Evolutionary conservation across 2,797 vertebrate species (phyloP), one percentile per base, ranked within the genome.

Genomic region (Mus caroli): DNA sequence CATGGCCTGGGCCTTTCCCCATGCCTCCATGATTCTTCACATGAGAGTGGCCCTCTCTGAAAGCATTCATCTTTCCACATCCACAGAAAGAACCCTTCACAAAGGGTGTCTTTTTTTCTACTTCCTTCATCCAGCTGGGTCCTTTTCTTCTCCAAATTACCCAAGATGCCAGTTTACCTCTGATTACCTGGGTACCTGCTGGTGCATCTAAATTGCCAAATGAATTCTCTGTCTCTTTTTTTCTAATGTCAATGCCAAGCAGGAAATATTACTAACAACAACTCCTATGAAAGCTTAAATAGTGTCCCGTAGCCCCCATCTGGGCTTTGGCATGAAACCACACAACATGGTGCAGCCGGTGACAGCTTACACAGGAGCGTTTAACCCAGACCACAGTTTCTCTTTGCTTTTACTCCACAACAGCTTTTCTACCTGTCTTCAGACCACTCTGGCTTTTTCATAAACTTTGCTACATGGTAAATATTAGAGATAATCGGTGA

Each of bases 141-240:
- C 50, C 54, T 85, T 54, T 76, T 76, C n/a, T 91, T 50, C 46
- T 37, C 50, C 43, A 90, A 60, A 13, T 84, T 17, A 77, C 52
- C 77, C 50, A n/a, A 95, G 76, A 89, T 93, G 40, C 71, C 76
- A 50, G 88, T 94, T 94, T 96, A 92, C 85, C 90, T 95, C 93
- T 46, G 10, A 9, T 1, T 93, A 96, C 54, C 82, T 77, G 26
- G 46, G 87, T 92, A 73, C 0, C 0, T 91, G 37, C 56, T 79
- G 60, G 82, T 75, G 17, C 67, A 60, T 78, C 54, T 82, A 90
- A 91, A 95, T 85, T 90, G 69, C 56, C 43, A 79, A 88, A 91
- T 67, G 15, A 31, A 28, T 40, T 54, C 19, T 80, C 14, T 54
- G 2, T 54, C 50, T 93, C n/a, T 82, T 0, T 69, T n/a, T 67